Conservation (phyloP, 2,888 invertebrate species). For the Apamea anceps region DNA sequence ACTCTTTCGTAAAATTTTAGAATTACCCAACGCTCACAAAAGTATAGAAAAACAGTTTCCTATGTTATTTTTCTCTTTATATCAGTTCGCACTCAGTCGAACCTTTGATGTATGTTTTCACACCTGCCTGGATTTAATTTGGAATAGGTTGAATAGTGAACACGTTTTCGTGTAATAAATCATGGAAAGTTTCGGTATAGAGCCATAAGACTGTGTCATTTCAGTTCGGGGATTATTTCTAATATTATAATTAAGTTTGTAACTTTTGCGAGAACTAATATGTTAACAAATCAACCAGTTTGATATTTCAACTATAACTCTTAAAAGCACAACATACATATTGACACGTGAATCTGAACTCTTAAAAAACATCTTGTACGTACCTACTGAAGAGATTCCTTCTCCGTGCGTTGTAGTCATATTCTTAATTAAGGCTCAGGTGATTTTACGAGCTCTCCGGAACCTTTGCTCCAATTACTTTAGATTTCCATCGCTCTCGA, state of each 20-base stretch:
- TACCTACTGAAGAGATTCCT: too few species aligned
- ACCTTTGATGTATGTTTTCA: constrained; percentile 15
- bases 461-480: too few species aligned
- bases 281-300: not conserved
- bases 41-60: constrained; percentile 9
- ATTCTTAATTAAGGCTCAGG: too few species aligned
- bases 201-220: not conserved
- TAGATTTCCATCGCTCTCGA: too few species aligned
- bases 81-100: constrained; percentile 1
- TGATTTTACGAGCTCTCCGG: too few species aligned
- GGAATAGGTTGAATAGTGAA: constrained; percentile 6
- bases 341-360: too few species aligned
- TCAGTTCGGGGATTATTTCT: not conserved
- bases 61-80: constrained; percentile 6
- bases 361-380: too few species aligned
- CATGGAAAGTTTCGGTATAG: not conserved
- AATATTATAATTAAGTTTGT: too few species aligned
- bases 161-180: constrained; percentile 15
- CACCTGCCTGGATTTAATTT: constrained; percentile 36
- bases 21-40: not conserved
- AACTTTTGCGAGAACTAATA: too few species aligned
- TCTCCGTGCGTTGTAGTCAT: too few species aligned
- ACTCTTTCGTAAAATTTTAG: not conserved
- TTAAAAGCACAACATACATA: too few species aligned
- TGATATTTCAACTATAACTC: too few species aligned